Evolutionary conservation across 2,113 vertebrate species (phyloP).

Genomic region (Urocitellus parryii): DNA sequence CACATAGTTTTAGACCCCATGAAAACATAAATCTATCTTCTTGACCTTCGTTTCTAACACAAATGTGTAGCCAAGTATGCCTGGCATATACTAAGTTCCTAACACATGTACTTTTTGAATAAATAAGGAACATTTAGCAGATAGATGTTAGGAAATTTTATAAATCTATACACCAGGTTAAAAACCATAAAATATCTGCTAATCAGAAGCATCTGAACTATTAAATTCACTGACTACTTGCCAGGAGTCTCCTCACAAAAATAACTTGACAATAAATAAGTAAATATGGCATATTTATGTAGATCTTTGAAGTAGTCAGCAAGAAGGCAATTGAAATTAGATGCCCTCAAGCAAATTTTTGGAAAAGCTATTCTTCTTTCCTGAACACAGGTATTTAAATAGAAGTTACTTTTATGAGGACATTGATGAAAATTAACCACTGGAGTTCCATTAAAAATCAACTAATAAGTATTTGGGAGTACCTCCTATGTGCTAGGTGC

Average conservation of each 20-base stretch:
- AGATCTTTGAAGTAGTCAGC: constrained; percentile 48
- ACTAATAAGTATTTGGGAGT: not conserved
- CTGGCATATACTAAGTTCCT: not conserved
- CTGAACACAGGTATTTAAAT: not conserved
- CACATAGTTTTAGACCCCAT: not conserved
- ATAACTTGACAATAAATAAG: constrained; percentile 21
- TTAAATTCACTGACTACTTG: constrained; percentile 28
- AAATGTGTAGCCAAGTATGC: not conserved
- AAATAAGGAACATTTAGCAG: constrained; percentile 49
- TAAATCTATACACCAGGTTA: not conserved
- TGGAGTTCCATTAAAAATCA: not conserved
- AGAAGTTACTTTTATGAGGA: not conserved
- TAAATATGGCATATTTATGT: constrained; percentile 41
- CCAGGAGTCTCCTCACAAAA: not conserved
- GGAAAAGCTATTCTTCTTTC: not conserved
- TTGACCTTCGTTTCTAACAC: constrained; percentile 46
- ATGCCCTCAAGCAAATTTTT: constrained; percentile 26
- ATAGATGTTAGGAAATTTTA: constrained; percentile 26
- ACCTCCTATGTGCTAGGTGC: not conserved
- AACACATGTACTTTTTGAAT: constrained; percentile 55
- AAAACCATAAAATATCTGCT: constrained; percentile 24
- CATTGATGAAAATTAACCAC: not conserved
- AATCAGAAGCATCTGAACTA: constrained; percentile 13
- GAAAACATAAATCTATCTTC: constrained; percentile 26
- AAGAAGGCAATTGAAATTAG: constrained; percentile 62